A percentile compares a stretch with the other conserved stretches of the same genome.
These are phyloP conservation scores for Stichopus chloronotus DNA, from an alignment of 35 echinoderm and acorn worm species.

Conservation along the genomic window DNA sequence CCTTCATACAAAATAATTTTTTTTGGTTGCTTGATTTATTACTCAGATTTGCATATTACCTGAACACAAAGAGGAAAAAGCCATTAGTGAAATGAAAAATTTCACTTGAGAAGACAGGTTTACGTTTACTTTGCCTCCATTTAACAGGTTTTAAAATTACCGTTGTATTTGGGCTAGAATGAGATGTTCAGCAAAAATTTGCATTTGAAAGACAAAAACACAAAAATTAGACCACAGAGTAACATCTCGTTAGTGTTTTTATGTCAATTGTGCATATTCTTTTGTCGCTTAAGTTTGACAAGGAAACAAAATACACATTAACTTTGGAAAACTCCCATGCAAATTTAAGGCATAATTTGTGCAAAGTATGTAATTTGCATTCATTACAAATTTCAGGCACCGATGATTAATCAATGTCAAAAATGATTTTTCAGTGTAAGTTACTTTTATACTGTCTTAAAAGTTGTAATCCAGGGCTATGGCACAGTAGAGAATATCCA, in stretches of 20 bases:
- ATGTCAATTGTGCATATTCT: background rate
- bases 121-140: background rate
- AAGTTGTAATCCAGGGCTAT: conserved; percentile 9
- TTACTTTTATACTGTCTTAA: background rate
- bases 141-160: background rate
- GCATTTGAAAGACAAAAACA: background rate
- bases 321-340: background rate
- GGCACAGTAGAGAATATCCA: background rate
- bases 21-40: background rate
- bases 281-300: background rate
- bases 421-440: background rate
- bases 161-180: background rate
- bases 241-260: conserved; percentile 6
- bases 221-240: conserved; percentile 11
- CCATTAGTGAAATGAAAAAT: background rate
- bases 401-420: conserved; percentile 12
- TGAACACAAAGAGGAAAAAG: conserved; percentile 21
- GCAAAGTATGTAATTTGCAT: conserved; percentile 18
- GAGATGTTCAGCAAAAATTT: conserved; percentile 7
- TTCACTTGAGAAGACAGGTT: background rate
- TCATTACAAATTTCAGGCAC: background rate
- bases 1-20: conserved; percentile 8
- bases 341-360: conserved; percentile 7
- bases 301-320: background rate
- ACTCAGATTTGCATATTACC: background rate